Evolutionary conservation across 1,140 invertebrate species (phyloP), one percentile per base, ranked within the genome.

Genomic region (Brachionus manjavacas): DNA sequence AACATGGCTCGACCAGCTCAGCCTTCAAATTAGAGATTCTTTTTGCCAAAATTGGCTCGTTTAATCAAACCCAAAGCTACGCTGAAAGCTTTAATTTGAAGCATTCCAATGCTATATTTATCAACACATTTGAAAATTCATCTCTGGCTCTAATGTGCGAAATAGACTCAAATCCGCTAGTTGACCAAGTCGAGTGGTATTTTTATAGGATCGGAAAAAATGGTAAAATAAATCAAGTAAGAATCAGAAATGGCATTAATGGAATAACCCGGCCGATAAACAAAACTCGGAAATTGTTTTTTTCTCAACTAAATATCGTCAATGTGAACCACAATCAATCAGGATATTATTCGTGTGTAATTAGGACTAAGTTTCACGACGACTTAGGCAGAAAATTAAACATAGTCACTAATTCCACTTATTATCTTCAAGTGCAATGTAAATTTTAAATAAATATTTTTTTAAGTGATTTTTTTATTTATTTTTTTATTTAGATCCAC

Each of bases 401-500:
- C 43, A 20, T 81, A 35, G 4, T 43, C 35, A 20, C n/a, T 20
- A 81, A 81, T 46, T 41, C 64, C 9, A 64, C 79, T 11, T 81
- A 81, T 64, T 81, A 28, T 35, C 79, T 81, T 68, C 79, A 81
- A 81, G 79, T 81, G 31, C 79, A 81, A 81, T 81, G 79, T 81
- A 68, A 81, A 49, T 76, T 76, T n/a, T 49, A 49, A 76, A 25
- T 16, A 76, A 76, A 76, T 46, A 76, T 49, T 49, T 25, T 25
- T 76, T 76, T 31, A 49, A 35, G 16, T 25, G 20, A 35, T 76
- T 76, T 46, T 25, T 12, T 25, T 28, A 35, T 46, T 23, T 20
- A 35, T 81, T 81, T 35, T 35, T 23, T 4, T 46, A 43, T 80
- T 55, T 25, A 81, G 79, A 81, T 68, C 2, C 35, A 7, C 79